Base-by-base conservation (phyloP, 2,888 invertebrate genomes). In the Diaprepes abbreviatus region DNA sequence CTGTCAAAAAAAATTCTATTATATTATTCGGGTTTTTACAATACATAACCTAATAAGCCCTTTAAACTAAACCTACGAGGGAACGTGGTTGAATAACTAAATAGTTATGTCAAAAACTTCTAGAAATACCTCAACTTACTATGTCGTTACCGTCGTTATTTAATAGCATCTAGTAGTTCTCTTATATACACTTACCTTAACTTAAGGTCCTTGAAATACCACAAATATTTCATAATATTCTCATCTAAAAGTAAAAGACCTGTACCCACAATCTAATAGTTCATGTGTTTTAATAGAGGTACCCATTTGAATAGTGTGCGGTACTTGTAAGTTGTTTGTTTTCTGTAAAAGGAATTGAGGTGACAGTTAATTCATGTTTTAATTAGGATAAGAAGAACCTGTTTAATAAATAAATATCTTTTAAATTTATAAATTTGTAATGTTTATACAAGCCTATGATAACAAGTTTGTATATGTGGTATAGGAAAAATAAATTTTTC, bases 221-320 rank as follows among this genome's bases (percentile, higher is more conserved):
- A 28, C 12, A 62, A 62, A 45, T 45, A 48, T 62, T 62, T 55
- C 55, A 62, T 31, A 68, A 62, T 35, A 40, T 24, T 52, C 62
- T 45, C 48, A 60, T 62, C 62, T 62, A 60, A 67, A 67, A 62
- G 67, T 60, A 57, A 68, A 62, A 62, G 45, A 58, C 40, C 31
- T 52, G 40, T 66, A 58, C 50, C 52, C 28, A 66, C 43, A 43
- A 28, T 65, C 21, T 48, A 58, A 50, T 58, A 21, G 45, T 33
- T 55, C 12, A 64, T 38, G 55, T 21, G 19, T 45, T 24, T 33
- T 40, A 36, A 38, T 50, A 45, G 45, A 50, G 65, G 57, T 66
- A 58, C 48, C 33, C 17, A 66, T 57, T 43, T 38, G 36, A 38
- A 66, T 66, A 58, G n/a, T 57, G 57, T 66, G 57, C 58, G 65